Evolutionary conservation across 2,797 vertebrate genomes (phyloP).

Genomic region (Adelosebastes latens): DNA sequence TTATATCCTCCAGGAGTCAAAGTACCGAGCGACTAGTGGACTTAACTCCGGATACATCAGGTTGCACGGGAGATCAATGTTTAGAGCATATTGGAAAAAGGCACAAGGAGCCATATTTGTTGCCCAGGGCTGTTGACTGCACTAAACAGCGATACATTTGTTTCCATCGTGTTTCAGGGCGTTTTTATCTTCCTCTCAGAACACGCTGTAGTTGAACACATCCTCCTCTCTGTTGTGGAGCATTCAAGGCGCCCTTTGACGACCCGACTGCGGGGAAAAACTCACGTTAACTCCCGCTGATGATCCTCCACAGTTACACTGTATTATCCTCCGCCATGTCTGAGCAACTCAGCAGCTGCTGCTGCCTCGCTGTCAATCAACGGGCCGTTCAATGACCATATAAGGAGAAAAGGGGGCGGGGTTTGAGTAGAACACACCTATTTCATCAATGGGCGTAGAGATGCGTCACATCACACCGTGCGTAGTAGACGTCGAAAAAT

Average conservation of each 20-base stretch:
- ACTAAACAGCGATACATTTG: slow-evolving; percentile 84
- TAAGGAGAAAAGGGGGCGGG: slow-evolving; percentile 79
- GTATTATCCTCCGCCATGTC: slow-evolving; percentile 88
- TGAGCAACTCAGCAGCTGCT: slow-evolving; percentile 88
- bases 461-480: slow-evolving; percentile 7
- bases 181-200: slow-evolving; percentile 51
- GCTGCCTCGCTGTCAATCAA: slow-evolving; percentile 85
- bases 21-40: slow-evolving; percentile 75
- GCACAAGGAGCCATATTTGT: slow-evolving; percentile 89
- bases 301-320: slow-evolving; percentile 76
- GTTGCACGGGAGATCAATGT: slow-evolving; percentile 76
- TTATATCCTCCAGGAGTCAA: slow-evolving; percentile 1
- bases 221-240: slow-evolving; percentile 50
- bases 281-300: slow-evolving; percentile 81
- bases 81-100: slow-evolving; percentile 80
- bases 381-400: slow-evolving; percentile 73
- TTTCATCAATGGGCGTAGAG: slow-evolving; percentile 78
- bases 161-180: slow-evolving; percentile 78
- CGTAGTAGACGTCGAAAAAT: slow-evolving; percentile 66
- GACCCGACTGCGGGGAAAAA: slow-evolving; percentile 73
- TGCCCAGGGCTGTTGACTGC: slow-evolving; percentile 88
- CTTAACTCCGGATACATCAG: slow-evolving; percentile 76
- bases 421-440: slow-evolving; percentile 59
- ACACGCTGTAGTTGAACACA: slow-evolving; percentile 54
- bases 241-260: slow-evolving; percentile 62